Conservation (phyloP, 2,888 invertebrate genomes). For the Aromia moschata region DNA sequence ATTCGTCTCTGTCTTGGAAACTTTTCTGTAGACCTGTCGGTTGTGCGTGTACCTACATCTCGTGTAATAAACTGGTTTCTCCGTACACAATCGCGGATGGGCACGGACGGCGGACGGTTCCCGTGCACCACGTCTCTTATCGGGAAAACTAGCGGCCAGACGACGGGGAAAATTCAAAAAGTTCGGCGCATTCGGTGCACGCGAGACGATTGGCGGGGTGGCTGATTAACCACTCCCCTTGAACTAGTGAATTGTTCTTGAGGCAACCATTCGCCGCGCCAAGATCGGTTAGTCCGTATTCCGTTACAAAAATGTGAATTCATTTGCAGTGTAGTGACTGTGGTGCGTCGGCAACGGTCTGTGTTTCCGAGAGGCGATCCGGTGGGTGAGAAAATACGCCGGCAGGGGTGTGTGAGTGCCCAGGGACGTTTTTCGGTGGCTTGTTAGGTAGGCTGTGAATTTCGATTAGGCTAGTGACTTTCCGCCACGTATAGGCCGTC, state of each 20-base stretch:
- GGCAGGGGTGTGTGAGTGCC: constrained; percentile 45
- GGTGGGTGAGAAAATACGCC: constrained; percentile 40
- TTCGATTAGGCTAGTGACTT: constrained; percentile 44
- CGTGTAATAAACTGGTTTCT: neutral
- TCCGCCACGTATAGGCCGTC: constrained; percentile 55
- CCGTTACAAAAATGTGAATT: constrained; percentile 57
- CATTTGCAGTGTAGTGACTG: constrained; percentile 43
- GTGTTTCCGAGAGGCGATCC: constrained; percentile 33
- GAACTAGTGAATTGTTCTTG: constrained; percentile 47
- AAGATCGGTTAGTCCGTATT: constrained; percentile 48
- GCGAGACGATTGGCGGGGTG: constrained; percentile 23
- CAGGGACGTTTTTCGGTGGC: constrained; percentile 42
- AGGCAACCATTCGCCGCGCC: constrained; percentile 49
- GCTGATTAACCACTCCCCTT: constrained; percentile 26
- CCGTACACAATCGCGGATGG: too few relatives aligned
- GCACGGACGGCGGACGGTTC: too few relatives aligned
- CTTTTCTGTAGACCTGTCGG: neutral
- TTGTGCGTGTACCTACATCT: neutral
- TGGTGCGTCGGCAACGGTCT: constrained; percentile 37
- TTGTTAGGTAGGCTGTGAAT: constrained; percentile 41
- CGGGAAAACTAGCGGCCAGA: constrained; percentile 26
- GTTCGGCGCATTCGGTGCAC: constrained; percentile 13
- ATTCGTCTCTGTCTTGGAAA: neutral
- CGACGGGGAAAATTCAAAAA: constrained; percentile 27
- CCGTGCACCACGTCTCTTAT: too few relatives aligned